Conservation (phyloP, 2,888 invertebrate genomes). For the Branchinecta sandiegonensis region DNA sequence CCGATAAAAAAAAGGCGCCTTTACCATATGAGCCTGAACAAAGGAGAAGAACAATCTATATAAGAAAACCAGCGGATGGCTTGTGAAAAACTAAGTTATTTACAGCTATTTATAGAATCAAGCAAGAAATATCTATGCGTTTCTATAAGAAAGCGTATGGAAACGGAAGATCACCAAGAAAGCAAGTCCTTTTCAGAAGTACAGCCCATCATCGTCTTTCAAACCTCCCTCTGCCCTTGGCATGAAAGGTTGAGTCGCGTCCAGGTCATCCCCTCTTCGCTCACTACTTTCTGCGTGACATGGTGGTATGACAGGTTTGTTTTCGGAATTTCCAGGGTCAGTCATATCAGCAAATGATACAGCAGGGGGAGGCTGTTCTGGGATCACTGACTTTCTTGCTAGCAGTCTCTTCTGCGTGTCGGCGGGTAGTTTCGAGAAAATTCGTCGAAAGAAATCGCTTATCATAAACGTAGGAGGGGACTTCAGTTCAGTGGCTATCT, state of each 20-base stretch:
- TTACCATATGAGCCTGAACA: too few species aligned
- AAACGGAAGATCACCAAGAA: not conserved
- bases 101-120: too few species aligned
- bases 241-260: not conserved
- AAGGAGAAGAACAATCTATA: too few species aligned
- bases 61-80: too few species aligned
- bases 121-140: too few species aligned
- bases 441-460: not conserved
- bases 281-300: too few species aligned
- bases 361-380: not conserved
- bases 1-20: too few species aligned
- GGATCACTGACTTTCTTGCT: not conserved
- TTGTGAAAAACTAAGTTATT: too few species aligned
- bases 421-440: constrained; percentile 6
- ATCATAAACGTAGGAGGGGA: too few species aligned
- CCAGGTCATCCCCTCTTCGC: not conserved
- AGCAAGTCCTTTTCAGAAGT: not conserved
- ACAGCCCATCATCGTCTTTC: not conserved
- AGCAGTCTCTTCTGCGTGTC: not conserved
- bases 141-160: too few species aligned
- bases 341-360: constrained; percentile 6
- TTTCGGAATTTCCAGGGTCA: not conserved
- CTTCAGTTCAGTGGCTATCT: too few species aligned
- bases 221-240: not conserved
- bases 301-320: too few species aligned